These are phyloP conservation scores for Eretmocerus hayati DNA, from an alignment of 2,888 invertebrate genomes.

Conservation along the genomic window DNA sequence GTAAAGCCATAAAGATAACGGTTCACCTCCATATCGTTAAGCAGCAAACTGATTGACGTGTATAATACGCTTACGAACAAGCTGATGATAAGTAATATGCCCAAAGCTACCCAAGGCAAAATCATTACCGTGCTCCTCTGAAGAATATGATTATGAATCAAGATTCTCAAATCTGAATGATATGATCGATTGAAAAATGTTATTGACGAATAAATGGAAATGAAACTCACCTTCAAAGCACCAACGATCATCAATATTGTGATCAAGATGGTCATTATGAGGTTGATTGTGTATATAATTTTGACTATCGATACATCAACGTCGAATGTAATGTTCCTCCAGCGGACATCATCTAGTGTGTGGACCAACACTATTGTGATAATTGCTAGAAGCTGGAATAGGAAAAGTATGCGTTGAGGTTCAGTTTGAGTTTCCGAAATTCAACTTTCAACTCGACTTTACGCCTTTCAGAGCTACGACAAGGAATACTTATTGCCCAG, in stretches of 20 bases:
- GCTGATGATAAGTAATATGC: conserved; percentile 71
- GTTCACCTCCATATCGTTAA: conserved; percentile 50
- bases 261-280: conserved; percentile 76
- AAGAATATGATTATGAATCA: too few species aligned
- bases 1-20: conserved; percentile 51
- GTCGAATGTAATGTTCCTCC: conserved; percentile 72
- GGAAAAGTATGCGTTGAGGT: not conserved
- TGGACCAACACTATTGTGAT: conserved; percentile 64
- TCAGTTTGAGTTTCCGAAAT: too few species aligned
- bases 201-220: not conserved
- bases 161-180: too few species aligned
- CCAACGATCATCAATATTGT: conserved; percentile 70
- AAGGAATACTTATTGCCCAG: too few species aligned
- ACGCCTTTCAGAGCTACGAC: too few species aligned
- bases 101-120: conserved; percentile 79
- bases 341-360: conserved; percentile 55
- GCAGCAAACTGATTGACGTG: conserved; percentile 67
- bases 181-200: too few species aligned
- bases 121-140: conserved; percentile 75
- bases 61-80: conserved; percentile 72
- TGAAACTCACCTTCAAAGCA: conserved; percentile 60
- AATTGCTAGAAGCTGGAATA: conserved; percentile 58
- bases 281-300: conserved; percentile 71
- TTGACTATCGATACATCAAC: conserved; percentile 64
- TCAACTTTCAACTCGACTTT: too few species aligned